Evolutionary conservation across 2,113 vertebrate species (phyloP).

Genomic region (Xenotilapia flavipinnis): DNA sequence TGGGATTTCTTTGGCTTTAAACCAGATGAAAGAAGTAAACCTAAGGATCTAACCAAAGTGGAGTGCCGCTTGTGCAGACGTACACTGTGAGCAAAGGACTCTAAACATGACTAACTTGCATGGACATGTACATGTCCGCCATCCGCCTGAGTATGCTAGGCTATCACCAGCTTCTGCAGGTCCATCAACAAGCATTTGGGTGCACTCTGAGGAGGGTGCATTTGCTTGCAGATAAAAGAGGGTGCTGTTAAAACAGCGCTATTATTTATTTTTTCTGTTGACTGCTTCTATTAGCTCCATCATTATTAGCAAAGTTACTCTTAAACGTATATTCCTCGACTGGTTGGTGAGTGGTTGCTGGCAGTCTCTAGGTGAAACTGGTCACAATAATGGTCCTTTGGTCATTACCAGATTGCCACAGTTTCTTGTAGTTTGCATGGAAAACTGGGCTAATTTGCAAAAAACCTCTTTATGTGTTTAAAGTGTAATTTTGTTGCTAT

Average conservation of each 20-base stretch:
- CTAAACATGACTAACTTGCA: not conserved
- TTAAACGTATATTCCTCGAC: not conserved
- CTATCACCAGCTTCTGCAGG: not conserved
- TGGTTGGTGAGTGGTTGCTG: not conserved
- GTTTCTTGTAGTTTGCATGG: fast-evolving
- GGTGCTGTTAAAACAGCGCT: not conserved
- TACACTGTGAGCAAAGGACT: not conserved
- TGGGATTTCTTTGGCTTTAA: not conserved
- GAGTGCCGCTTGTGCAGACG: fast-evolving
- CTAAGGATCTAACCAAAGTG: not conserved
- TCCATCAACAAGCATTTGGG: not conserved
- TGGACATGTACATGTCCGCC: fast-evolving
- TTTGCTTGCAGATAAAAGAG: not conserved
- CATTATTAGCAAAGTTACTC: not conserved
- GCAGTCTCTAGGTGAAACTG: not conserved
- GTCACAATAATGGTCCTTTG: not conserved
- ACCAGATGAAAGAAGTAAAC: not conserved
- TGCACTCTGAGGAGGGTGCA: not conserved
- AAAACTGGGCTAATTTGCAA: not conserved
- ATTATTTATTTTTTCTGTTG: not conserved
- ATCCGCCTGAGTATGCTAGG: not conserved
- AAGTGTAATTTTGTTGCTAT: not conserved
- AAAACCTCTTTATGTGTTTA: not conserved
- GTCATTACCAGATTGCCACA: not conserved
- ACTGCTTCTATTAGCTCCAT: not conserved